A percentile compares a stretch with the other conserved stretches of the same genome.
Conservation (phyloP, 2,888 invertebrate species). For the Drosophila atroscutellata region DNA sequence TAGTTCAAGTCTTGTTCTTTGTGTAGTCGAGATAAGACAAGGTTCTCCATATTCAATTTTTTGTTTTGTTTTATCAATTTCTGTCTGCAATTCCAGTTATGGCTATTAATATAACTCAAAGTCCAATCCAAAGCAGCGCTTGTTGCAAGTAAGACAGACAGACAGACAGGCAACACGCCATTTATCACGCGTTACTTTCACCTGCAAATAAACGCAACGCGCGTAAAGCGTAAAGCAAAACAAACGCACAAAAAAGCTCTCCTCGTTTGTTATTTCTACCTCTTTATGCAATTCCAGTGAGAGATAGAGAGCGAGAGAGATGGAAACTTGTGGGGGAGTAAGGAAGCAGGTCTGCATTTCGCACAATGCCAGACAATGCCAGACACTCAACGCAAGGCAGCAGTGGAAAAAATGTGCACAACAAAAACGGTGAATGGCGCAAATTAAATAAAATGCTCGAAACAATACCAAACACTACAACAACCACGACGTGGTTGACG, state of each 20-base stretch:
- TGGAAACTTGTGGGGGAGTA: neutral
- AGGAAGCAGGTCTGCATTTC: neutral
- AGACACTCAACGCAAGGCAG: neutral
- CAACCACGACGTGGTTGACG: constrained; percentile 38
- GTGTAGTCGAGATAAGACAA: constrained; percentile 34
- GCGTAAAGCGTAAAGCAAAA: constrained; percentile 46
- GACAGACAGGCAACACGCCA: constrained; percentile 63
- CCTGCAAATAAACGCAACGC: constrained; percentile 62
- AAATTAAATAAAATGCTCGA: constrained; percentile 32
- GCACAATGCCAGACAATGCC: neutral
- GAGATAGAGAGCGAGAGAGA: neutral
- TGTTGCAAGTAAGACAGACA: constrained; percentile 37
- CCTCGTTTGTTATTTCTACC: neutral
- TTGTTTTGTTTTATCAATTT: neutral
- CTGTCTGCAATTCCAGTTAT: neutral
- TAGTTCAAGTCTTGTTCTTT: constrained; percentile 7
- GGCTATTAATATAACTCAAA: neutral
- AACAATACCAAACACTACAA: constrained; percentile 18
- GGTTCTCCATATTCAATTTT: neutral
- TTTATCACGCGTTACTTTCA: constrained; percentile 72
- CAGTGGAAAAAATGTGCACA: constrained; percentile 11
- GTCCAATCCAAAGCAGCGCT: constrained; percentile 17
- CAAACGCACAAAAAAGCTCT: constrained; percentile 44
- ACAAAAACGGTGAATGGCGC: constrained; percentile 5
- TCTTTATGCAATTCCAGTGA: neutral